Conservation (phyloP, 2,888 invertebrate species). For the Rhamphomyia laevipes region DNA sequence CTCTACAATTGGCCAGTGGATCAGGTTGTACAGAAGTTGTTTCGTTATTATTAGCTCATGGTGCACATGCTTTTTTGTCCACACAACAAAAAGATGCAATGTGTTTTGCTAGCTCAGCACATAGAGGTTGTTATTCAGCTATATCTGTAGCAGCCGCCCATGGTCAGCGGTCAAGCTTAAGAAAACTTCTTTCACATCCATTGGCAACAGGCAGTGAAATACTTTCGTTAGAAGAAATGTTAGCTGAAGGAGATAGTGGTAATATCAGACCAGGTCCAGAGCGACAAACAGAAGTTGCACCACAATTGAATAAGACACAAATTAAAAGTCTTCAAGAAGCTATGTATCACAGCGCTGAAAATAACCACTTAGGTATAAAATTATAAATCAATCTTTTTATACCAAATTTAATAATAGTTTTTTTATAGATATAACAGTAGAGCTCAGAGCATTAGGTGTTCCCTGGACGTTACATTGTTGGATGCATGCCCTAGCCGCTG, state of each 20-base stretch:
- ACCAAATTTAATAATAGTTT: background rate
- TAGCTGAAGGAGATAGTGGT: conserved; percentile 63
- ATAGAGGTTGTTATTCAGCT: conserved; percentile 77
- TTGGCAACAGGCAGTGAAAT: conserved; percentile 58
- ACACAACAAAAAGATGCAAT: conserved; percentile 73
- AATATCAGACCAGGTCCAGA: conserved; percentile 26
- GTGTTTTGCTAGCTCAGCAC: conserved; percentile 76
- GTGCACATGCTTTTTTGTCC: conserved; percentile 78
- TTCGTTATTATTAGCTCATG: conserved; percentile 64
- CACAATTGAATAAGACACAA: conserved; percentile 62
- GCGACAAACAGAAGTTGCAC: conserved; percentile 32
- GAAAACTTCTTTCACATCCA: conserved; percentile 65
- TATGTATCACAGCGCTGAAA: conserved; percentile 89
- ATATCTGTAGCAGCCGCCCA: conserved; percentile 84
- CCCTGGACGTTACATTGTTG: conserved; percentile 89
- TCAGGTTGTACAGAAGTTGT: conserved; percentile 72
- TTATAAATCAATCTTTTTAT: background rate
- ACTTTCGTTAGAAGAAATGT: conserved; percentile 76
- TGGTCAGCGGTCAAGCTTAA: conserved; percentile 67
- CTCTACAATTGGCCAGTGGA: conserved; percentile 76
- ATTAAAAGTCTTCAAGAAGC: conserved; percentile 80
- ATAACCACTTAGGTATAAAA: conserved; percentile 63
- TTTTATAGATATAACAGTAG: conserved; percentile 67
- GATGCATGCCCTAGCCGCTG: conserved; percentile 80
- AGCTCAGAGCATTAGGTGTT: conserved; percentile 72